These are phyloP conservation scores for Macrosteles quadrilineatus DNA, from an alignment of 1,140 invertebrate species.

Conservation along the genomic window DNA sequence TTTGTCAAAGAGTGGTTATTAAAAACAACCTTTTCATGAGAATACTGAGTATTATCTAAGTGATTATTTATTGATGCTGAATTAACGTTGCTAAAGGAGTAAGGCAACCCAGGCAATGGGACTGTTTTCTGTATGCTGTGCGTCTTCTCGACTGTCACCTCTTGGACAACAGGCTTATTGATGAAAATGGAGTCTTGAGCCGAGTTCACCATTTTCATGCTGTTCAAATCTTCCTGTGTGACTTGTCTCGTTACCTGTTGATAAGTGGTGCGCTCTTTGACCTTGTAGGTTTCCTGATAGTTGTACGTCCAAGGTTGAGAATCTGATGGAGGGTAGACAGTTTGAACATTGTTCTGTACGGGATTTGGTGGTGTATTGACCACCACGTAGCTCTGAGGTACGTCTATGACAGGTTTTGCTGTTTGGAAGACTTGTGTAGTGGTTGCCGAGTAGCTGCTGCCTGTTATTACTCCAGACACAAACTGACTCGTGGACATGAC, in stretches of 20 bases:
- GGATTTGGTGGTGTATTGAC: slow-evolving; percentile 55
- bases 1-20: no score
- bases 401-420: slow-evolving; percentile 74
- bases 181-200: slow-evolving; percentile 32
- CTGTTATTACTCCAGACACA: slow-evolving; percentile 59
- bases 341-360: slow-evolving; percentile 37
- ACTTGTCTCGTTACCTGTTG: slow-evolving; percentile 32
- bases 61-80: no score
- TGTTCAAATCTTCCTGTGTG: slow-evolving; percentile 31
- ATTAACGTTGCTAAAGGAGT: no score
- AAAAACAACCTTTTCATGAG: no score
- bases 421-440: slow-evolving; percentile 81
- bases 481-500: slow-evolving; percentile 84
- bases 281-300: slow-evolving; percentile 34
- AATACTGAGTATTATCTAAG: no score
- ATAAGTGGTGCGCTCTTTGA: slow-evolving; percentile 30
- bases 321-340: not conserved
- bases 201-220: slow-evolving; percentile 29
- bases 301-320: slow-evolving; percentile 31
- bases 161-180: slow-evolving; percentile 17
- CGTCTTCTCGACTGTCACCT: slow-evolving; percentile 11
- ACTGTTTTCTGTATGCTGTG: slow-evolving; percentile 9
- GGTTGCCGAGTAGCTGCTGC: slow-evolving; percentile 76
- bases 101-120: slow-evolving; percentile 12
- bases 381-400: slow-evolving; percentile 60